A percentile compares a stretch with the other conserved stretches of the same genome.
Conservation (phyloP, 2,888 invertebrate species). For the Uloborus plumipes region DNA sequence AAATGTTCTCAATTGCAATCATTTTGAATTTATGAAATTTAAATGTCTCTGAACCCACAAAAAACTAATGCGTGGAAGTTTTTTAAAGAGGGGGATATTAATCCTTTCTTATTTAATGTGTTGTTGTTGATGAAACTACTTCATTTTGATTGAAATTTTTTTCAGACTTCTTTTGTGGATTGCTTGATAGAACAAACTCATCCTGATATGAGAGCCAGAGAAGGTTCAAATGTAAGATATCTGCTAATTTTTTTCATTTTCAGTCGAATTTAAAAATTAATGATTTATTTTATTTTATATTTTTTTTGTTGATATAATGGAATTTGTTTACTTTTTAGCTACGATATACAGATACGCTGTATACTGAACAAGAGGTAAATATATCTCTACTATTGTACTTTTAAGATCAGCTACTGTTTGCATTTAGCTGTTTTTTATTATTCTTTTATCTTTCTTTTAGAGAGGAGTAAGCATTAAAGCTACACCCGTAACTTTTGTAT, state of each 20-base stretch:
- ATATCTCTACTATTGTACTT: not conserved
- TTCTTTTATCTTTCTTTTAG: conserved; percentile 65
- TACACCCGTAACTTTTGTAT: conserved; percentile 91
- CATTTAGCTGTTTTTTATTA: not conserved
- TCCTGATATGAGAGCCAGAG: conserved; percentile 80
- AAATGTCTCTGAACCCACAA: too few relatives aligned
- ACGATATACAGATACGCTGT: conserved; percentile 94
- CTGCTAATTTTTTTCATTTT: not conserved
- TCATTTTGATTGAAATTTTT: not conserved
- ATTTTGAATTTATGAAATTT: too few relatives aligned
- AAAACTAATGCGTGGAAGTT: too few relatives aligned
- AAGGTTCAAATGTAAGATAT: conserved; percentile 73
- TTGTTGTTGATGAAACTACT: too few relatives aligned
- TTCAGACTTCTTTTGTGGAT: conserved; percentile 91
- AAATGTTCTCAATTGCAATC: too few relatives aligned
- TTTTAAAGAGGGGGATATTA: too few relatives aligned
- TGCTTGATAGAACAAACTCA: conserved; percentile 97
- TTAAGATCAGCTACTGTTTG: not conserved
- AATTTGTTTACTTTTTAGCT: conserved; percentile 70
- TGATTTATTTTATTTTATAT: too few relatives aligned
- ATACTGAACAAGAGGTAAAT: conserved; percentile 89
- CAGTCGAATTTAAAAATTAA: not conserved
- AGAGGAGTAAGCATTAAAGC: conserved; percentile 97
- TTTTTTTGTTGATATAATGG: not conserved
- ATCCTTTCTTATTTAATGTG: too few relatives aligned